phyloP scores from a whole-genome alignment of 1,140 invertebrate genomes.

The Eupristina koningsbergeri region DNA sequence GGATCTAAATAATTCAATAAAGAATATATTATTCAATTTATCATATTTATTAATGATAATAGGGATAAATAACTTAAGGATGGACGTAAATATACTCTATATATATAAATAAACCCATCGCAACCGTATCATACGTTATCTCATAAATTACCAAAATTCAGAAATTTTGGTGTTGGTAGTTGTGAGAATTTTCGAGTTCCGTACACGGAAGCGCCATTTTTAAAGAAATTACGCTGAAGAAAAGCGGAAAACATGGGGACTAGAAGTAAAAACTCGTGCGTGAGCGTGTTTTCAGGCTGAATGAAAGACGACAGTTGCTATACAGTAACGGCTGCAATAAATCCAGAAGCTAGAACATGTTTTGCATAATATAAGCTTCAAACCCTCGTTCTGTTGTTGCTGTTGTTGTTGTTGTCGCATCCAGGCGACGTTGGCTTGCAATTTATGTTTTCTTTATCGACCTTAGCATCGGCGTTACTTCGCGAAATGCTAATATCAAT shows the following conservation, averaged over 20 bases:
- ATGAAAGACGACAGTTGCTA: constrained; percentile 58
- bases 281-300: constrained; percentile 47
- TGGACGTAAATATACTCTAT: too few species aligned
- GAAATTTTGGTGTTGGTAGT: not conserved
- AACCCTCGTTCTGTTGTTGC: constrained; percentile 32
- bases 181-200: not conserved
- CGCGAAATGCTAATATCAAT: constrained; percentile 17
- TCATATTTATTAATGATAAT: too few species aligned
- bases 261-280: constrained; percentile 57
- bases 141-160: not conserved
- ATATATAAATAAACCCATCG: too few species aligned
- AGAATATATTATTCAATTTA: too few species aligned
- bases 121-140: not conserved
- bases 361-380: constrained; percentile 72
- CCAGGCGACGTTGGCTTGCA: constrained; percentile 50
- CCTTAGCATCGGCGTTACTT: constrained; percentile 42
- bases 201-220: not conserved
- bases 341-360: constrained; percentile 68
- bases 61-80: too few species aligned
- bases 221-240: constrained; percentile 41
- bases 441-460: constrained; percentile 49
- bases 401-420: constrained; percentile 45
- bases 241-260: constrained; percentile 37
- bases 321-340: constrained; percentile 70
- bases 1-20: too few species aligned